Evolutionary conservation across 2,797 vertebrate genomes (phyloP), one percentile per base, ranked within the genome.

Genomic region (Rhinoraja longicauda): DNA sequence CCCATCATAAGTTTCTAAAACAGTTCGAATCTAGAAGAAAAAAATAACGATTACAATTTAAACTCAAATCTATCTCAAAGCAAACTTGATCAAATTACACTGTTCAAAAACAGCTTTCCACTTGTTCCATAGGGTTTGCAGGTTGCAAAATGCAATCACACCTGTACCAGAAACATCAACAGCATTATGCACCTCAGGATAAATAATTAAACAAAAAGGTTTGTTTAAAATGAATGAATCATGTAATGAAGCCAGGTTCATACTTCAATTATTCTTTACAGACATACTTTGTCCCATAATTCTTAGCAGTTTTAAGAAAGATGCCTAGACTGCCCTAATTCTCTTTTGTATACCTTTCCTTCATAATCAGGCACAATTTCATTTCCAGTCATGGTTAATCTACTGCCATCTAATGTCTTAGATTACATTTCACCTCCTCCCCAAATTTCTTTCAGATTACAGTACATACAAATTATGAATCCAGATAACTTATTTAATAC

Each of bases 1-100:
- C 90, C 99, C 99, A 96, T 99, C 98, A 94, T 99, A 97, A 94
- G 98, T 98, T 93, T 99, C 98, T 95, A 99, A 97, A 94, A 98
- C 98, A 94, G 95, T 95, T 77, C 98, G 98, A 95, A 99, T 98
- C 99, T 99, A 95, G 93, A 93, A 79, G 64, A 79, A 1, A 62
- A 62, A 64, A 70, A 81, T 64, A 1, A 19, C 21, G 7, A 21
- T 88, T 24, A 88, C 15, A 67, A 10, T 75, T 17, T 39, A 32
- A 75, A 78, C 36, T 29, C 72, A 67, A 67, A 76, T 39, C 17
- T 21, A 73, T 26, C 45, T 17, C 53, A 88, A 88, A 12, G 24
- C 24, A 86, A 86, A 86, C 0, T 4, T 73, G 7, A 75, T n/a
- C 64, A 59, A 93, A 59, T 19, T 72, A 12, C 67, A 36, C 19